phyloP scores from a whole-genome alignment of 2,797 vertebrate species.

The Pipistrellus pygmaeus region DNA sequence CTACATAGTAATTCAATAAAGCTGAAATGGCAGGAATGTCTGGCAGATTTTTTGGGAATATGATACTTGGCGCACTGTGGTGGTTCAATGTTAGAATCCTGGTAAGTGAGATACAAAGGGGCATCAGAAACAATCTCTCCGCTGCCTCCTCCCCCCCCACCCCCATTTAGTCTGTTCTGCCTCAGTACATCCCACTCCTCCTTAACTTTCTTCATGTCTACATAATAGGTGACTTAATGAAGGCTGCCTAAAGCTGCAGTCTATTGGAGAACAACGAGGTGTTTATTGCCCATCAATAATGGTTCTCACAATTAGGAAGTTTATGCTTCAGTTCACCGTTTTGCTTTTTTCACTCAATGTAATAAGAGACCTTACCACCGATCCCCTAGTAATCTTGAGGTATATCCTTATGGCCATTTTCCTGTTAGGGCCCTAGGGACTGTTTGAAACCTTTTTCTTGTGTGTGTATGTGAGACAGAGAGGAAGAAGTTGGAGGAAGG shows the following conservation, averaged over 20 bases:
- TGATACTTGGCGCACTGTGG: conserved; percentile 47
- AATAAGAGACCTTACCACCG: neutral
- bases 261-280: neutral
- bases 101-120: neutral
- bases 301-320: neutral
- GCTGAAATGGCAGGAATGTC: conserved; percentile 70
- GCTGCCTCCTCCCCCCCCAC: neutral
- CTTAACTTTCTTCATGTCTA: neutral
- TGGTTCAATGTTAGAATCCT: conserved; percentile 40
- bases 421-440: neutral
- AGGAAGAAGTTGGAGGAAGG: neutral
- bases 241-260: neutral
- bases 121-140: neutral
- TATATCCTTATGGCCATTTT: neutral
- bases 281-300: neutral
- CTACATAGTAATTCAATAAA: conserved; percentile 68
- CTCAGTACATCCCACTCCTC: neutral
- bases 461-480: neutral
- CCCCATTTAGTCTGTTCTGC: neutral
- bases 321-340: neutral
- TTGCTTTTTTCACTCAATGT: neutral
- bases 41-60: conserved; percentile 54
- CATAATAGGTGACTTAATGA: neutral
- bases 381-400: neutral
- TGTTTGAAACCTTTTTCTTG: neutral